Percentiles rank a stretch among this genome's conserved stretches.
Evolutionary conservation across 2,888 invertebrate species (phyloP).

Genomic region (Tuta absoluta): DNA sequence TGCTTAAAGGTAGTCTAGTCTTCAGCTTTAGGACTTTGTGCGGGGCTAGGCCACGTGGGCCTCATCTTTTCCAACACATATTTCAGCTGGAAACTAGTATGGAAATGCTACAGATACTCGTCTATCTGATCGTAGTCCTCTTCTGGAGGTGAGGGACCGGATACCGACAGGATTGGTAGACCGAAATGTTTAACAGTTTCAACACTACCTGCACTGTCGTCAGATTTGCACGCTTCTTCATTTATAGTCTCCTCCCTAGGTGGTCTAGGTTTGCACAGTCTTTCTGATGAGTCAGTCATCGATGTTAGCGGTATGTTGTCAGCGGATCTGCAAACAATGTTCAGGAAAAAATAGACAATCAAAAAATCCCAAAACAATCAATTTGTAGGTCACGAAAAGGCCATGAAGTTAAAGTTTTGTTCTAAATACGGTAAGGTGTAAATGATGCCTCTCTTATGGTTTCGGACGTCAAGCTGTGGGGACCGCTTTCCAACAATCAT

Average conservation of each 20-base stretch:
- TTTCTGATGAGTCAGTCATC: conserved; percentile 76
- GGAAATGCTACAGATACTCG: conserved; percentile 83
- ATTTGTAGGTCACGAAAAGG: too few relatives aligned
- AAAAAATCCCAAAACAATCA: too few relatives aligned
- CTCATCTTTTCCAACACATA: conserved; percentile 75
- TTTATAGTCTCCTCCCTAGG: conserved; percentile 72
- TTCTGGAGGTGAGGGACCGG: conserved; percentile 89
- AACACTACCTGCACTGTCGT: conserved; percentile 68
- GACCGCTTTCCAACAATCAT: too few relatives aligned
- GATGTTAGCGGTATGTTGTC: conserved; percentile 75
- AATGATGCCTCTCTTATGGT: too few relatives aligned
- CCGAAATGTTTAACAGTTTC: conserved; percentile 84
- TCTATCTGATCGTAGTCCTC: conserved; percentile 84
- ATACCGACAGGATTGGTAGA: conserved; percentile 88
- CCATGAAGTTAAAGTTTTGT: too few relatives aligned
- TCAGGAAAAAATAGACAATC: background rate
- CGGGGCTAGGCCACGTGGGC: conserved; percentile 71
- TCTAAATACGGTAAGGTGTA: too few relatives aligned
- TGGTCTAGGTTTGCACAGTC: conserved; percentile 70
- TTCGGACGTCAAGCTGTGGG: background rate
- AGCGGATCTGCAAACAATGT: conserved; percentile 60
- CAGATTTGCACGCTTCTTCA: conserved; percentile 72
- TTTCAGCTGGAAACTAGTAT: conserved; percentile 76
- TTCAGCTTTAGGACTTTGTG: conserved; percentile 66
- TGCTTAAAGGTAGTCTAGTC: conserved; percentile 42